Evolutionary conservation across 2,888 invertebrate genomes (phyloP), one percentile per base, ranked within the genome.

Genomic region (Deladenus siricidicola): DNA sequence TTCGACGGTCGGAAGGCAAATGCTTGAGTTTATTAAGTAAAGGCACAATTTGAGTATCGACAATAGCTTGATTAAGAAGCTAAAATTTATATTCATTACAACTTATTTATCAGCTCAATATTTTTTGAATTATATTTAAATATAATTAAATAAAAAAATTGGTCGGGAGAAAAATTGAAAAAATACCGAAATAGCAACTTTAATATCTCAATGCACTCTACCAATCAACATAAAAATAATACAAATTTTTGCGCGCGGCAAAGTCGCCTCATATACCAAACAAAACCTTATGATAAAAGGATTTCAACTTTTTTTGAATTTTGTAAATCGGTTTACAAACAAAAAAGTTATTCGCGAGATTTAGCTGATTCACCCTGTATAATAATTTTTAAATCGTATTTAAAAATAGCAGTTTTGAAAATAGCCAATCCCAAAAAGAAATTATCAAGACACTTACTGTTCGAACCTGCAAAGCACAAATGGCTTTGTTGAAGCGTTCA

Each of bases 401-500:
- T n/a, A n/a, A n/a, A n/a, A n/a, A n/a, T n/a, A n/a, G n/a, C n/a
- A n/a, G n/a, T n/a, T n/a, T n/a, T n/a, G n/a, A n/a, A n/a, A n/a
- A n/a, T n/a, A n/a, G n/a, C n/a, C n/a, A n/a, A n/a, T n/a, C n/a
- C n/a, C n/a, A n/a, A n/a, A n/a, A n/a, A n/a, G n/a, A n/a, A n/a
- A n/a, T n/a, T n/a, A n/a, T n/a, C 68, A 62, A 17, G 45, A 51
- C 8, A 60, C 48, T 47, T 65, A 62, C 55, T 60, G 53, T 4
- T 4, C 61, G 47, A 4, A 73, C 69, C 43, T 73, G 73, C 1
- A 72, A 54, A 0, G 70, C 62, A 6, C 60, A 48, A n/a, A 75
- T 58, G 3, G 74, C 69, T 44, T 66, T 58, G 23, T 69, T 58
- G 50, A 73, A 74, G 29, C 75, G 58, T 58, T 71, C 71, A 23